Base-by-base conservation (phyloP, 2,888 invertebrate genomes). In the Bhutanitis thaidina region DNA sequence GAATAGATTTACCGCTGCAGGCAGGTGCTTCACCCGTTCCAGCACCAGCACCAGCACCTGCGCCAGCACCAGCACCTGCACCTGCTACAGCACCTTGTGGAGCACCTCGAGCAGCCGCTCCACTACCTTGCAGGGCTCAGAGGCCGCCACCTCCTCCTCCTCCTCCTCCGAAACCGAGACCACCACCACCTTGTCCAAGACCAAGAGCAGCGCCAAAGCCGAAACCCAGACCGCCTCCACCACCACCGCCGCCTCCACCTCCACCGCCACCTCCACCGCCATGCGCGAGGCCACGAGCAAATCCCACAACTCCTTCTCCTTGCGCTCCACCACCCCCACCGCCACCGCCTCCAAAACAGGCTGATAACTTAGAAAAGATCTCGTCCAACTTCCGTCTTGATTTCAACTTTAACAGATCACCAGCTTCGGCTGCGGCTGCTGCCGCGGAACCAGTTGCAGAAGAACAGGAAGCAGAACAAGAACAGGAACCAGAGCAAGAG, bases 361-460 rank as follows among this genome's bases (percentile, higher is more conserved):
- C 74, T 14, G 76, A 82, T 30, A 78, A 74, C 53, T 66, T 83
- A 9, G 84, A 86, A 44, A 74, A 75, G 7, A 76, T 88, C 30
- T 69, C 79, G 7, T 85, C 88, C 1, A 87, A 88, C 57, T 81
- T 89, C 58, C 73, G 78, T 12, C 60, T 89, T 0, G 77, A 80
- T 55, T 88, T 89, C 52, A 81, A 89, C 56, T 85, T 86, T 56
- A 80, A 83, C 54, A 67, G 88, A 48, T 73, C 65, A 29, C 82
- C 77, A 0, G 72, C 68, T 7, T 62, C 70, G 0, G 63, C 77
- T 1, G 65, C 73, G 1, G 53, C 71, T 20, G 60, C 70, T 12
- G 64, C 66, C 7, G 62, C 60, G 12, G 62, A 45, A 25, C 61
- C 62, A 8, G 66, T 51, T 13, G 58, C 58, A 8, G 49, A 61